Evolutionary conservation across 2,797 vertebrate species (phyloP).

Genomic region (Gouania willdenowi): DNA sequence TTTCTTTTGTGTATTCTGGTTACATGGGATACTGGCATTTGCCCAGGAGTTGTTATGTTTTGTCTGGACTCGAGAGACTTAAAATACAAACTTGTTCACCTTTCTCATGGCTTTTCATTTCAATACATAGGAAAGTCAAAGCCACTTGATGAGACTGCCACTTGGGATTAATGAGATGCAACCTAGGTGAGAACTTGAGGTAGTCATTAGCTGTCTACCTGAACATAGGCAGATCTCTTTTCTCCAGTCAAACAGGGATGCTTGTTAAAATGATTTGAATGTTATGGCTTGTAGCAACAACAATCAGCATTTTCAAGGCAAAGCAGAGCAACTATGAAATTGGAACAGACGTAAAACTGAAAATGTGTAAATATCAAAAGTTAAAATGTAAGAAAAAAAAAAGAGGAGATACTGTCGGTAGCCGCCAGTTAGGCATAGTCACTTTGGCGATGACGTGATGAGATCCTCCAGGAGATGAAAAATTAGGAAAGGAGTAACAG

Average conservation of each 20-base stretch:
- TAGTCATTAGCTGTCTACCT: constrained; percentile 71
- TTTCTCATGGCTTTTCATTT: constrained; percentile 37
- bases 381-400: constrained; percentile 64
- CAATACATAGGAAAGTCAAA: constrained; percentile 32
- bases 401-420: constrained; percentile 50
- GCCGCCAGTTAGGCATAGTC: constrained; percentile 62
- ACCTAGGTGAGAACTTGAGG: constrained; percentile 69
- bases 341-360: constrained; percentile 57
- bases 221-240: constrained; percentile 64
- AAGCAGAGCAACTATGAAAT: constrained; percentile 65
- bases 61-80: constrained; percentile 43
- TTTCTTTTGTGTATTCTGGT: constrained; percentile 46
- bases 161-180: constrained; percentile 62
- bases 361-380: constrained; percentile 66
- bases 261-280: constrained; percentile 50
- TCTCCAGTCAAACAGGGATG: constrained; percentile 70
- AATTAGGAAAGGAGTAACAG: constrained; percentile 41
- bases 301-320: constrained; percentile 58
- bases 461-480: constrained; percentile 58
- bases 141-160: constrained; percentile 25
- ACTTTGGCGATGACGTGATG: constrained; percentile 67
- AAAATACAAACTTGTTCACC: constrained; percentile 45
- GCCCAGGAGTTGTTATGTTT: constrained; percentile 34
- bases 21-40: constrained; percentile 47
- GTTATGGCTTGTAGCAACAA: constrained; percentile 65